phyloP scores from a whole-genome alignment of 2,888 invertebrate species.

The Phytoseiulus persimilis region DNA sequence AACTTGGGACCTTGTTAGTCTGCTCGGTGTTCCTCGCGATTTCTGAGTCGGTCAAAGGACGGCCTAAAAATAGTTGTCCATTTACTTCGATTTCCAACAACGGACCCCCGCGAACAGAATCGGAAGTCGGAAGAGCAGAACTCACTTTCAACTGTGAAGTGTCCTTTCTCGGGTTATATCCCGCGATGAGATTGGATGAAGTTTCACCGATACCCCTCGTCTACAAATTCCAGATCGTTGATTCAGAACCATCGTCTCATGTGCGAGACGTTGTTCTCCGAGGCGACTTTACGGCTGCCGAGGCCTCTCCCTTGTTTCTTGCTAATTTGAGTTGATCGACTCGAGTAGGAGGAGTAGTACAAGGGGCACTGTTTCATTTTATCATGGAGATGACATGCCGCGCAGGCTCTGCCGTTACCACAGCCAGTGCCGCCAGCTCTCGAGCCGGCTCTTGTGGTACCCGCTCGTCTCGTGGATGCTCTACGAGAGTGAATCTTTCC shows the following conservation, averaged over 20 bases:
- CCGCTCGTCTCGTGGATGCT: background rate
- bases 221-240: background rate
- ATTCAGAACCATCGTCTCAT: background rate
- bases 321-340: slow-evolving; percentile 5
- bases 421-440: background rate
- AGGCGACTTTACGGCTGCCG: background rate
- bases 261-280: background rate
- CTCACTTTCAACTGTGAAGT: no score
- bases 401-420: background rate
- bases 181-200: background rate
- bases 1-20: no score
- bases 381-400: slow-evolving; percentile 5
- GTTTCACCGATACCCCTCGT: background rate
- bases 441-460: background rate
- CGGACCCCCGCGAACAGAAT: no score
- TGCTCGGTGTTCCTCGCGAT: no score
- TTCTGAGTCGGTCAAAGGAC: no score
- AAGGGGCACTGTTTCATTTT: background rate
- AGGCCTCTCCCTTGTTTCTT: slow-evolving; percentile 5
- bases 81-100: no score
- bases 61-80: no score
- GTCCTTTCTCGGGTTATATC: no score
- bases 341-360: slow-evolving; percentile 5
- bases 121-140: no score
- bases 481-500: background rate